Conservation (phyloP, 2,888 invertebrate species). For the Penaeus monodon region DNA sequence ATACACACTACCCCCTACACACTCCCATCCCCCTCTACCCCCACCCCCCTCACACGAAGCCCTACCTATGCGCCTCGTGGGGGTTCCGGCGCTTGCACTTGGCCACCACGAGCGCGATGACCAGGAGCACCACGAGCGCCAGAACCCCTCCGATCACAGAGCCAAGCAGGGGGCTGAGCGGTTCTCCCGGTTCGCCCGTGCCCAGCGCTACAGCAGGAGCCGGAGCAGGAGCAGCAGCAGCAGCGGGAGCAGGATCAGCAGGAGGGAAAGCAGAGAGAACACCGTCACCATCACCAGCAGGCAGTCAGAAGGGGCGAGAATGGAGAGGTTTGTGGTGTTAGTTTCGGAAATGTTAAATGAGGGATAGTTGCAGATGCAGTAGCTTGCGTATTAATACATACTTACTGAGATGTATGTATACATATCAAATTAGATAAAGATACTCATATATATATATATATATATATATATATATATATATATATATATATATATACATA, state of each 20-base stretch:
- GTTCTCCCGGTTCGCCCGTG: conserved; percentile 43
- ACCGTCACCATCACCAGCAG: conserved; percentile 8
- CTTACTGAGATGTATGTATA: conserved; percentile 22
- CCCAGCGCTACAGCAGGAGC: conserved; percentile 52
- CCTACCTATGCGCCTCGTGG: conserved; percentile 43
- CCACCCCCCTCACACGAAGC: not conserved
- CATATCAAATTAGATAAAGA: conserved; percentile 21
- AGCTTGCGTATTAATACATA: conserved; percentile 16
- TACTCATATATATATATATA: conserved; percentile 39
- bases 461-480: conserved; percentile 32
- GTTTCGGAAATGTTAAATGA: not conserved
- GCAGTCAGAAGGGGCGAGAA: not conserved
- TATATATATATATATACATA: conserved; percentile 23
- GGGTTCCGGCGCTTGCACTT: conserved; percentile 46
- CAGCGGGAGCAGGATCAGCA: not conserved
- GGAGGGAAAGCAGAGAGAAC: not conserved
- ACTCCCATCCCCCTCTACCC: not conserved
- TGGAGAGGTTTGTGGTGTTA: not conserved
- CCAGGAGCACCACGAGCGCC: conserved; percentile 51
- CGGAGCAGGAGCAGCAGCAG: not conserved
- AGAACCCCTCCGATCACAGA: conserved; percentile 59
- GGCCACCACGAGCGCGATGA: conserved; percentile 58
- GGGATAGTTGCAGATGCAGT: not conserved
- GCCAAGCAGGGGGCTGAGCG: conserved; percentile 62
- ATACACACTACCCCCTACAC: too few relatives aligned